phyloP scores from a whole-genome alignment of 2,888 invertebrate species.

The Microctonus hyperodae region DNA sequence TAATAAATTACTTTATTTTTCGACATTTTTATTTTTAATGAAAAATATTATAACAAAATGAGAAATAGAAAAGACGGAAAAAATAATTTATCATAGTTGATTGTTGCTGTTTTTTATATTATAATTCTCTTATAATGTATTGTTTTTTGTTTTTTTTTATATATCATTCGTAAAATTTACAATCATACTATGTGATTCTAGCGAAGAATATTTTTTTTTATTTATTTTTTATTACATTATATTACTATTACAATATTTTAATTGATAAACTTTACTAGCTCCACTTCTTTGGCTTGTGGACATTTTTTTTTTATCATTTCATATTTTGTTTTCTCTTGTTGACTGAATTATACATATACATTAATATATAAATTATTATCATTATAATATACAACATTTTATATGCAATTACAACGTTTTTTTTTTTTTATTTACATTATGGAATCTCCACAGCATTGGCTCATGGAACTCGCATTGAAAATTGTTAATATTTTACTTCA shows the following conservation, averaged over 20 bases:
- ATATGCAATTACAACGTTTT: conserved; percentile 27
- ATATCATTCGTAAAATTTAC: conserved; percentile 24
- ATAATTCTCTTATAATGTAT: conserved; percentile 10
- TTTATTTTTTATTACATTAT: conserved; percentile 11
- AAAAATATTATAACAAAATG: background rate
- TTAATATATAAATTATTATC: conserved; percentile 35
- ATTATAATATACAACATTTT: conserved; percentile 25
- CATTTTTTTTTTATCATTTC: conserved; percentile 42
- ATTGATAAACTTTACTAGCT: conserved; percentile 56
- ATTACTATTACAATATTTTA: conserved; percentile 31
- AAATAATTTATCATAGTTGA: conserved; percentile 5
- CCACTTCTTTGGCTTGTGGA: conserved; percentile 62
- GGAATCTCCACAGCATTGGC: conserved; percentile 19
- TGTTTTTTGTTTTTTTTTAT: background rate
- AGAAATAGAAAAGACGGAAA: background rate
- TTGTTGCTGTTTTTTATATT: conserved; percentile 7
- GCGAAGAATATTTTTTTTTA: conserved; percentile 6
- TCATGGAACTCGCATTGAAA: conserved; percentile 25
- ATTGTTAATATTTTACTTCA: conserved; percentile 23
- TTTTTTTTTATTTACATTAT: conserved; percentile 32
- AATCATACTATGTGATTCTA: conserved; percentile 22
- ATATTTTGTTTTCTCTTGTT: background rate
- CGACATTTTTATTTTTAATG: conserved; percentile 12
- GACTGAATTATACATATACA: conserved; percentile 27
- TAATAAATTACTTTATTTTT: conserved; percentile 28